Conservation (phyloP, 1,140 invertebrate species). For the Branchinecta lynchi region DNA sequence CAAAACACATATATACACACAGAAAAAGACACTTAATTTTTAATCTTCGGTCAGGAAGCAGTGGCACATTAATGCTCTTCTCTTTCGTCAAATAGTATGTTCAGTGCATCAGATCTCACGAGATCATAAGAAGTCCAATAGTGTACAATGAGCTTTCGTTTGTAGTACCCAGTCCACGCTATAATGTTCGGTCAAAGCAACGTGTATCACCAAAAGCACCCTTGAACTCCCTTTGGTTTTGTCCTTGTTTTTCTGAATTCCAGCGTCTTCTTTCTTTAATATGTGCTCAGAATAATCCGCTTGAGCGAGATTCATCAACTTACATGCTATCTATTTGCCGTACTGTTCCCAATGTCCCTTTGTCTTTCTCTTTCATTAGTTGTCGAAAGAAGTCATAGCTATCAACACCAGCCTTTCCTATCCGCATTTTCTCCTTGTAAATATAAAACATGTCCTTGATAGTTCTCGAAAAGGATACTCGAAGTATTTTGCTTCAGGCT, state of each 20-base stretch:
- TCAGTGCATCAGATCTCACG: too few species aligned
- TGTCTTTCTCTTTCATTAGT: slow-evolving; percentile 2
- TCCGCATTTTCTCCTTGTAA: slow-evolving; percentile 1
- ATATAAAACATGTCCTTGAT: background rate
- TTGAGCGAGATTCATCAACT: background rate
- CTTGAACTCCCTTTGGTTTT: slow-evolving; percentile 9
- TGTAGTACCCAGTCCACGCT: background rate
- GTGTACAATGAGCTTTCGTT: slow-evolving; percentile 4
- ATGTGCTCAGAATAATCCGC: background rate
- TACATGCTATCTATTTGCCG: background rate
- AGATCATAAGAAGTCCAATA: too few species aligned
- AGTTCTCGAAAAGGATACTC: too few species aligned
- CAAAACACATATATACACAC: too few species aligned
- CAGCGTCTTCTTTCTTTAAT: slow-evolving; percentile 6
- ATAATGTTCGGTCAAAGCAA: slow-evolving; percentile 1
- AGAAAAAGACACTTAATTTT: too few species aligned
- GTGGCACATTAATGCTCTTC: too few species aligned
- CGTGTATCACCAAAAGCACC: background rate
- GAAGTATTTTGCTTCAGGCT: too few species aligned
- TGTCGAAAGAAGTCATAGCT: background rate
- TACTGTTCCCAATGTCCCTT: background rate
- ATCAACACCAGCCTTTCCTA: background rate
- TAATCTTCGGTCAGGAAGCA: too few species aligned
- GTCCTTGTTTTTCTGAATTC: background rate
- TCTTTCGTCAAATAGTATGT: too few species aligned